Conservation (phyloP, 2,797 vertebrate species). For the Molossus alvarezi region DNA sequence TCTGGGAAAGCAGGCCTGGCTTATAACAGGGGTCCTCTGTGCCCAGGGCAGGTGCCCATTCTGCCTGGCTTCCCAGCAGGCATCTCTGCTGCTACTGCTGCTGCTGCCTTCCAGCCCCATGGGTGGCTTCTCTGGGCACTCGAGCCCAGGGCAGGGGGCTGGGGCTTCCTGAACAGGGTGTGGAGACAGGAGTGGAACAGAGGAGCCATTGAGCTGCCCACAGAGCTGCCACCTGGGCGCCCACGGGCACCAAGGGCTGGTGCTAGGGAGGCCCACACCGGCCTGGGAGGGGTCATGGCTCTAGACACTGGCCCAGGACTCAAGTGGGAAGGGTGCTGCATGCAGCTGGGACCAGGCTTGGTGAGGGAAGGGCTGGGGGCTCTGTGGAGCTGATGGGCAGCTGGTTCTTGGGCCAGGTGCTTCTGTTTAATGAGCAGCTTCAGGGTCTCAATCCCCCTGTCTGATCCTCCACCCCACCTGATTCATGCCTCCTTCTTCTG, state of each 20-base stretch:
- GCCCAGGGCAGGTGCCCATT: not conserved
- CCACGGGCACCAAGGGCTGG: slow-evolving; percentile 62
- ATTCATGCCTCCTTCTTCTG: not conserved
- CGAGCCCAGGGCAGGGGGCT: slow-evolving; percentile 16
- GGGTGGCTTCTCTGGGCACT: slow-evolving; percentile 55
- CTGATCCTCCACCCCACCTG: not conserved
- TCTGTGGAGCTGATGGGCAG: not conserved
- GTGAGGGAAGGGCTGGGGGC: not conserved
- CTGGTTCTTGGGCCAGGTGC: not conserved
- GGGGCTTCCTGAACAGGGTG: slow-evolving; percentile 78
- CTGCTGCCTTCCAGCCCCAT: not conserved
- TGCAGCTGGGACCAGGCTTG: not conserved
- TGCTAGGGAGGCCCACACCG: slow-evolving; percentile 37
- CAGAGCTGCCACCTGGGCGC: slow-evolving; percentile 76
- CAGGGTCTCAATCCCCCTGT: not conserved
- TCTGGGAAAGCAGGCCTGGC: not conserved
- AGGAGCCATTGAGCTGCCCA: slow-evolving; percentile 80
- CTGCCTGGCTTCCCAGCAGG: slow-evolving; percentile 58
- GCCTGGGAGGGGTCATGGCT: slow-evolving; percentile 18
- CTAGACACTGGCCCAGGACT: slow-evolving; percentile 1
- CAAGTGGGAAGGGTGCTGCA: not conserved
- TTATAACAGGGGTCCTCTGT: not conserved
- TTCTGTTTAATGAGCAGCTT: not conserved
- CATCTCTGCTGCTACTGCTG: slow-evolving; percentile 1
- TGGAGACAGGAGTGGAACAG: slow-evolving; percentile 82